These are phyloP conservation scores for Sycophaga agraensis DNA, from an alignment of 1,140 invertebrate species.

Conservation along the genomic window DNA sequence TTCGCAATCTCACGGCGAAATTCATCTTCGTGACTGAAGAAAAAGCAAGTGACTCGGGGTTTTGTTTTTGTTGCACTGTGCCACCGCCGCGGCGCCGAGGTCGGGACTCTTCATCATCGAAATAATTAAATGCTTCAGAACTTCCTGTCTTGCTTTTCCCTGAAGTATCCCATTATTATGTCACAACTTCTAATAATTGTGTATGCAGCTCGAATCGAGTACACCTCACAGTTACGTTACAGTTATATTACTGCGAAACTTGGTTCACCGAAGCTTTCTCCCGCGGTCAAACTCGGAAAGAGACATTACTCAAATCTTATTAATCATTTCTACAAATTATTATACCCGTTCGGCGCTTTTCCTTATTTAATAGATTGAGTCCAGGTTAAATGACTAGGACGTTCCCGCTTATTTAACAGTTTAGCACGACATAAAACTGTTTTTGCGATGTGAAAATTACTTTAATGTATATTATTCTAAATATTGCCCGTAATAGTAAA, in stretches of 20 bases:
- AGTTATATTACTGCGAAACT: constrained; percentile 26
- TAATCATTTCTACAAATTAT: background rate
- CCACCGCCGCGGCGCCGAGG: no score
- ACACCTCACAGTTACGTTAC: constrained; percentile 17
- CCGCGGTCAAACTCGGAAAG: background rate
- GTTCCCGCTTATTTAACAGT: no score
- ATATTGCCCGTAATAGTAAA: no score
- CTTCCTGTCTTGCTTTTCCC: constrained; percentile 3
- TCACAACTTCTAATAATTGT: constrained; percentile 19
- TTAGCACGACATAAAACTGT: no score
- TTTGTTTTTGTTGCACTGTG: background rate
- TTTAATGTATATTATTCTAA: no score
- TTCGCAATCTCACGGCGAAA: no score
- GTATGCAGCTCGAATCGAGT: constrained; percentile 6
- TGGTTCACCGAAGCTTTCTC: constrained; percentile 22
- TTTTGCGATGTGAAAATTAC: no score
- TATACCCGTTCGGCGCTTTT: background rate
- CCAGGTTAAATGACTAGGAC: no score
- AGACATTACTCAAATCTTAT: background rate
- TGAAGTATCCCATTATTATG: constrained; percentile 11
- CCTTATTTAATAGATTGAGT: background rate
- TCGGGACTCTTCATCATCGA: background rate
- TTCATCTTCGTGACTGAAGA: no score
- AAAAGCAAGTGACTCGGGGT: background rate
- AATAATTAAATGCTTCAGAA: constrained; percentile 14